Evolutionary conservation across 2,797 vertebrate genomes (phyloP).

Genomic region (Centropyge bicolor): DNA sequence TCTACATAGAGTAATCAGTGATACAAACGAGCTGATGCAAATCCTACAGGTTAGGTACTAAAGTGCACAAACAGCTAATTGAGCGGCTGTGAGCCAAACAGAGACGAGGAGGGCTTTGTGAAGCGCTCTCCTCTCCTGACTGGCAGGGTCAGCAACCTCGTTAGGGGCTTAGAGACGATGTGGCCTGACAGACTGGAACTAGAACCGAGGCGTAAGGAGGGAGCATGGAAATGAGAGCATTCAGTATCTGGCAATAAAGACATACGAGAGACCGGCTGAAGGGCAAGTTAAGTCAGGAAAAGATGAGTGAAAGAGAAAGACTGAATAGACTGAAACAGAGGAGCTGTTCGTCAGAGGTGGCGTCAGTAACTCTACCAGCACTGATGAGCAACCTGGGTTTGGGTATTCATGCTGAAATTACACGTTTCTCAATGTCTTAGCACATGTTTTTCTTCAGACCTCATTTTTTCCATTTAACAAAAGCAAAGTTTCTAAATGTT

Average conservation of each 20-base stretch:
- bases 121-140: conserved; percentile 28
- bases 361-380: background rate
- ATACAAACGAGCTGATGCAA: conserved; percentile 5
- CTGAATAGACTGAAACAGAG: background rate
- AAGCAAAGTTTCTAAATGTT: background rate
- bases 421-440: background rate
- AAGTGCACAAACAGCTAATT: conserved; percentile 60
- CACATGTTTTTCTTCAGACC: background rate
- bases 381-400: background rate
- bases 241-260: background rate
- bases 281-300: background rate
- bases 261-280: background rate
- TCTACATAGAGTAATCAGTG: conserved; percentile 2
- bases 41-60: conserved; percentile 31
- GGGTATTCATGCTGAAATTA: background rate
- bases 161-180: conserved; percentile 31
- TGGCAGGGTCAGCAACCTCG: conserved; percentile 47
- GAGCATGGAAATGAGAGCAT: background rate
- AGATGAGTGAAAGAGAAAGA: background rate
- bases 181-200: conserved; percentile 17
- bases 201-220: background rate
- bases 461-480: background rate
- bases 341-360: background rate
- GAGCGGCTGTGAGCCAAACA: conserved; percentile 32
- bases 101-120: conserved; percentile 42